phyloP scores from a whole-genome alignment of 2,113 vertebrate genomes.

The Actenoides hombroni region DNA sequence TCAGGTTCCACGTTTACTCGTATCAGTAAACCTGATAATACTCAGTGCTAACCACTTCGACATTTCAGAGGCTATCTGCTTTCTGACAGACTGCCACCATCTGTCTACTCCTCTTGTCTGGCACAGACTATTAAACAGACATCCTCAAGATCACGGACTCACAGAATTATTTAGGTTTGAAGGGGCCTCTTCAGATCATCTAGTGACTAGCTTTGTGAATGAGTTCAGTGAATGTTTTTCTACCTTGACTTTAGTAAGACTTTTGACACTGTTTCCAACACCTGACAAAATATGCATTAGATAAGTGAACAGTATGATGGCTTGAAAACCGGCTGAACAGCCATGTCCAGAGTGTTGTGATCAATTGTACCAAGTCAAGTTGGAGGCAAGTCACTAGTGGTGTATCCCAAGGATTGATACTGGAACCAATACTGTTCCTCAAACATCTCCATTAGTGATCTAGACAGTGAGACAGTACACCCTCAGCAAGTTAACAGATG shows the following conservation, averaged over 20 bases:
- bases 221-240: neutral
- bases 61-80: neutral
- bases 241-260: neutral
- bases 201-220: neutral
- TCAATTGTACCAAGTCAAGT: neutral
- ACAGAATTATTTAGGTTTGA: neutral
- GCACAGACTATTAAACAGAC: neutral
- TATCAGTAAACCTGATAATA: neutral
- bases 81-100: neutral
- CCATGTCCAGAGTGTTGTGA: neutral
- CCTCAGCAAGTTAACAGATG: neutral
- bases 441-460: neutral
- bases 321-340: neutral
- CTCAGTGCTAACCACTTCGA: neutral
- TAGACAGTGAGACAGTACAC: neutral
- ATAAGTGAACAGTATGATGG: neutral
- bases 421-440: neutral
- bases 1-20: neutral
- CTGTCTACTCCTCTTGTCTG: neutral
- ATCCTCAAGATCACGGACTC: neutral
- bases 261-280: neutral
- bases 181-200: neutral
- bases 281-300: neutral
- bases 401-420: neutral
- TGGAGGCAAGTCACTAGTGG: neutral